A percentile compares a stretch with the other conserved stretches of the same genome.
Conservation (phyloP, 2,113 vertebrate species). For the Maccullochella peelii region DNA sequence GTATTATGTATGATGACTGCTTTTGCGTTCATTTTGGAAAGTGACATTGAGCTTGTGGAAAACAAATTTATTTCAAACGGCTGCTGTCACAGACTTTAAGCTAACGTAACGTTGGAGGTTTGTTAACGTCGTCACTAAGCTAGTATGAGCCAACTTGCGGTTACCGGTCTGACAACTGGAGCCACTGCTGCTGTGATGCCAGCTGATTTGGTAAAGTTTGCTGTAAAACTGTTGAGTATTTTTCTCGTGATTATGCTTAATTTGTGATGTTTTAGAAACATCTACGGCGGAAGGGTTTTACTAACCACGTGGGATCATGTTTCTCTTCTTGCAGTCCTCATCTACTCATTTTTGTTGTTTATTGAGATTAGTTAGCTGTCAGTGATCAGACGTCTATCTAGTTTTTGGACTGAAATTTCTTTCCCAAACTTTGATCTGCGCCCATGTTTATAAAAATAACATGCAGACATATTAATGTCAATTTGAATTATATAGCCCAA, state of each 20-base stretch:
- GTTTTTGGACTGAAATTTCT: background rate
- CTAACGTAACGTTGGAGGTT: constrained; percentile 37
- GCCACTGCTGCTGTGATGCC: background rate
- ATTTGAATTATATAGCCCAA: no score
- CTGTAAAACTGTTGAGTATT: background rate
- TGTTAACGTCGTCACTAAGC: constrained; percentile 57
- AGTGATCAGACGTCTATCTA: background rate
- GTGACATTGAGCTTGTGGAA: background rate
- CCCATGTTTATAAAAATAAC: background rate
- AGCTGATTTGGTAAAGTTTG: constrained; percentile 29
- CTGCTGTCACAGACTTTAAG: constrained; percentile 45
- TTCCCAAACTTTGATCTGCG: background rate
- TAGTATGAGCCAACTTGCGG: constrained; percentile 35
- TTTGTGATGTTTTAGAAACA: constrained; percentile 54
- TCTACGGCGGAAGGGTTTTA: constrained; percentile 48
- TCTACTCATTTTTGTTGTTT: background rate
- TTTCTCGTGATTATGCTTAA: background rate
- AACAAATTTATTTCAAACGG: background rate
- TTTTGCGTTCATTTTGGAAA: background rate
- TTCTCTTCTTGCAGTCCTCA: background rate
- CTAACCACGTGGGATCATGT: constrained; percentile 69
- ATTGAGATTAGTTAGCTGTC: background rate
- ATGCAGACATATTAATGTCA: no score
- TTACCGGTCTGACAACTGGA: constrained; percentile 42
- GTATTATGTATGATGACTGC: background rate